Evolutionary conservation across 2,113 vertebrate genomes (phyloP).

Genomic region (Martes martes): DNA sequence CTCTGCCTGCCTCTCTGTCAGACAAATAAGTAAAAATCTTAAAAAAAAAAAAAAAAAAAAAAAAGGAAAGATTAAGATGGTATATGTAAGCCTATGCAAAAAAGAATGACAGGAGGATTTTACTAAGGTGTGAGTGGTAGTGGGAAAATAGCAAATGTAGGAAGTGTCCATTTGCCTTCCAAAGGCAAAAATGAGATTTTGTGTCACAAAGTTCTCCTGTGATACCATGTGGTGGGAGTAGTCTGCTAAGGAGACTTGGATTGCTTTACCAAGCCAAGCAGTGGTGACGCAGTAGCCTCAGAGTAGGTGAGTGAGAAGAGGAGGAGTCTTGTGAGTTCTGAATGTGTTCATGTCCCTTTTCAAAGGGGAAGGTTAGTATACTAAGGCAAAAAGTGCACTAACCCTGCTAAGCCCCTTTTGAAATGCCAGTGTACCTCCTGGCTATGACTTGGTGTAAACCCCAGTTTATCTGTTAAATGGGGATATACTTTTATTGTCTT

Average conservation of each 20-base stretch:
- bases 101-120: not conserved
- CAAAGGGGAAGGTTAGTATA: not conserved
- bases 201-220: not conserved
- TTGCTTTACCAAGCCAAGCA: not conserved
- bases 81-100: not conserved
- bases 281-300: not conserved
- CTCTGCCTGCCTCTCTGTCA: no score
- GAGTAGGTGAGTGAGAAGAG: not conserved
- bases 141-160: not conserved
- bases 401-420: not conserved
- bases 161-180: not conserved
- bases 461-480: not conserved
- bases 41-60: not conserved
- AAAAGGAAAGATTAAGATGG: not conserved
- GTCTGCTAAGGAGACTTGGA: not conserved
- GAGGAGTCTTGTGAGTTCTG: not conserved
- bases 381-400: not conserved
- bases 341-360: not conserved
- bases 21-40: no score
- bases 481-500: not conserved
- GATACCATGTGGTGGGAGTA: not conserved
- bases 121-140: not conserved
- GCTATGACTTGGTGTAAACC: not conserved
- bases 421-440: not conserved
- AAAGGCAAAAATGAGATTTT: not conserved